Evolutionary conservation across 2,113 vertebrate species (phyloP).

Genomic region (Sphyrna mokarran): DNA sequence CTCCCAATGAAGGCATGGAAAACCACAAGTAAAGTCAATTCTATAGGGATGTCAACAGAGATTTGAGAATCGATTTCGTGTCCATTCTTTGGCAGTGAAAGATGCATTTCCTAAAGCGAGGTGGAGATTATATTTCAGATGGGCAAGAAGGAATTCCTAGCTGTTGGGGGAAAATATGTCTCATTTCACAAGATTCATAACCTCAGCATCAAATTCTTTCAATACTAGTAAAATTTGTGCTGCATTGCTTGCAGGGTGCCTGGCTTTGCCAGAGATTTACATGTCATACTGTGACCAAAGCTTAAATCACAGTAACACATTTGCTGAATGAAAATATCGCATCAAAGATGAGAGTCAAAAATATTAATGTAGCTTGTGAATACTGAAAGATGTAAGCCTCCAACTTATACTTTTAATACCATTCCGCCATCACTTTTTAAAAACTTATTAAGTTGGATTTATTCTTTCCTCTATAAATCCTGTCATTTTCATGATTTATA

Average conservation of each 20-base stretch:
- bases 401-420: no score
- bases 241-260: background rate
- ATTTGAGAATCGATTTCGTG: background rate
- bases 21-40: background rate
- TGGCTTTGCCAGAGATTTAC: background rate
- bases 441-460: background rate
- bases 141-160: background rate
- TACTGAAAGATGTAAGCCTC: background rate
- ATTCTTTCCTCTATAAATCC: background rate
- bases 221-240: background rate
- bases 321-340: background rate
- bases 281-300: background rate
- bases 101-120: background rate
- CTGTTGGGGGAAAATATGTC: background rate
- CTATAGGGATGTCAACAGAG: background rate
- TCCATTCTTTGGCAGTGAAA: background rate
- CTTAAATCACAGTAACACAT: background rate
- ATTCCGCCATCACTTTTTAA: background rate
- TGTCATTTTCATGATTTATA: background rate
- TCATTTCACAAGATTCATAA: background rate
- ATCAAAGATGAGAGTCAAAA: background rate
- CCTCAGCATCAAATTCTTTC: background rate
- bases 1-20: background rate
- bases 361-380: background rate
- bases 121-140: background rate